Evolutionary conservation across 2,888 invertebrate species (phyloP), one percentile per base, ranked within the genome.

Genomic region (Alcis repandata): DNA sequence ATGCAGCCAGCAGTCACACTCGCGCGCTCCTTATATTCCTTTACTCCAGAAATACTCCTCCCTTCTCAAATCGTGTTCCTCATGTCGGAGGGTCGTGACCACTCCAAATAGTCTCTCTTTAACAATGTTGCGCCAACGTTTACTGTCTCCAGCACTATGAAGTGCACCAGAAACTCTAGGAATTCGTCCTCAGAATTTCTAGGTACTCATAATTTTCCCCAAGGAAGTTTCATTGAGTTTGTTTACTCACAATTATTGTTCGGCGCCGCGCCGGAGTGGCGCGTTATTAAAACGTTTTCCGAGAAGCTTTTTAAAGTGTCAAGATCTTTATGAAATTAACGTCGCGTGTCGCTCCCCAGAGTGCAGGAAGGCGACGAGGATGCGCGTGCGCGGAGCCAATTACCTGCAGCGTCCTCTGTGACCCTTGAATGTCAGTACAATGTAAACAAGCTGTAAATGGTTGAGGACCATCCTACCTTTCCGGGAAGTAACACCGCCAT

Each of bases 401-500:
- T 74, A 76, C 61, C 67, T 49, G 51, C 45, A 51, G 65, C 51
- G 32, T 48, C 36, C 63, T 43, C 67, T 54, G 61, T 78, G 78
- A 82, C 80, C 82, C 76, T 63, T 43, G 60, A 83, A 80, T 81
- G 83, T 81, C 82, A 82, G 74, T 61, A 49, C 63, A 77, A 83
- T 81, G 81, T 83, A 80, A 83, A 86, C 79, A 81, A 79, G 78
- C 68, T 75, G 69, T 75, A 75, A 33, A 51, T 19, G 19, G 51
- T 51, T 13, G 51, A 38, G 19, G 15, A 51, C 20, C 51, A 51
- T 36, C 51, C 11, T 20, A 19, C 74, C 67, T 79, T 86, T 88
- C 88, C 87, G 78, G 86, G 86, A 89, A 85, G 77, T 85, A 72
- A 76, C 83, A 84, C 84, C 77, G 63, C 72, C 74, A 74, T 73